Conservation (phyloP, 2,797 vertebrate genomes). For the Sebastiscus tertius region DNA sequence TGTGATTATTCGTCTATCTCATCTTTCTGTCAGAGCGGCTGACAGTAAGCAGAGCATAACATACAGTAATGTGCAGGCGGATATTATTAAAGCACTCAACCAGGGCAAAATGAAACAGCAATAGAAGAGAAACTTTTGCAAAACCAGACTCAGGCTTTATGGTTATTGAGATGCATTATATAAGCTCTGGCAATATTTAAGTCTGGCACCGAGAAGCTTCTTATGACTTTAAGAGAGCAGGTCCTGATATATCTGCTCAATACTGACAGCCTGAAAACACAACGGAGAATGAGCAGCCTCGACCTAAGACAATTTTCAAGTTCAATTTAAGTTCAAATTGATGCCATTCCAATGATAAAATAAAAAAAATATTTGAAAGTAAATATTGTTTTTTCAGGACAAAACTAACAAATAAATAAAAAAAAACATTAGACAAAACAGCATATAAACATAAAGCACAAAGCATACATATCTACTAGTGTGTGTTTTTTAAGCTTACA, state of each 20-base stretch:
- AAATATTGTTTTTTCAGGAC: not conserved
- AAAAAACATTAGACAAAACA: not conserved
- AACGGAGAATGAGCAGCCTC: not conserved
- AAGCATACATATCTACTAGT: not conserved
- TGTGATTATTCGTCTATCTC: not conserved
- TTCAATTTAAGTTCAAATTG: not conserved
- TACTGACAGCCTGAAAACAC: not conserved
- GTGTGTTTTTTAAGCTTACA: not conserved
- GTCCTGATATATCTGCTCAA: not conserved
- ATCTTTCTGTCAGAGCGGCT: not conserved
- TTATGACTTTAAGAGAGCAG: not conserved
- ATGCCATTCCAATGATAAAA: not conserved
- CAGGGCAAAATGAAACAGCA: not conserved
- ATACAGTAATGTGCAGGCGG: not conserved
- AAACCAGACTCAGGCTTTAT: not conserved
- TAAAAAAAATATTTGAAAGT: not conserved
- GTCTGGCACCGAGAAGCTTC: not conserved
- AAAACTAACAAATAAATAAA: not conserved
- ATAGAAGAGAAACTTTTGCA: not conserved
- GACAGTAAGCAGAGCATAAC: not conserved
- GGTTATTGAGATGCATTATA: conserved; percentile 8
- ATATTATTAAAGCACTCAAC: not conserved
- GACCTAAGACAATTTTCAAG: not conserved
- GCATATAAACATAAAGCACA: not conserved
- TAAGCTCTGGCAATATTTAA: conserved; percentile 2